Conservation (phyloP, 37 sponge, comb jelly and placozoan genomes). For the Spongia lamella region DNA sequence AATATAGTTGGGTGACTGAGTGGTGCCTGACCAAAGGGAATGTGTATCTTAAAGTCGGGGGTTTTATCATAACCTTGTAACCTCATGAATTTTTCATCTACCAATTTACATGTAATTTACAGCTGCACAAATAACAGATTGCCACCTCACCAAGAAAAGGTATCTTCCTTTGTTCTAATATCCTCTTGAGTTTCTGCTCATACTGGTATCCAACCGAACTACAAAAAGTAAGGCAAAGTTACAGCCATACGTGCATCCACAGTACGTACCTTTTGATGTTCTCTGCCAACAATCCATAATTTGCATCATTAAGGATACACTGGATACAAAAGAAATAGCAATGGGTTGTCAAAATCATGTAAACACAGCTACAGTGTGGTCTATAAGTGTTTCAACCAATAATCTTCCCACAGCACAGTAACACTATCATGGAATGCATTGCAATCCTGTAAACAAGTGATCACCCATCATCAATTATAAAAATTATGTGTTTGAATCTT, state of each 20-base stretch:
- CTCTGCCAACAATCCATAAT: constrained; percentile 81
- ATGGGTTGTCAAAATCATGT: background rate
- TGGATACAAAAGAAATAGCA: constrained; percentile 5
- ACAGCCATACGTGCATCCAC: too few relatives aligned
- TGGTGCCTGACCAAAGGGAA: constrained; percentile 50
- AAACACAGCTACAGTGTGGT: constrained; percentile 3
- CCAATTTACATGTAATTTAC: background rate
- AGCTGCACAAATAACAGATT: constrained; percentile 1
- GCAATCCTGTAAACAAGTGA: too few relatives aligned
- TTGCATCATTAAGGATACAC: constrained; percentile 67
- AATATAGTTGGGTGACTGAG: background rate
- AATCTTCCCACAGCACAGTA: background rate
- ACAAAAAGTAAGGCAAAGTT: too few relatives aligned
- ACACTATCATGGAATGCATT: background rate
- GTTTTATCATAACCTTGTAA: constrained; percentile 85
- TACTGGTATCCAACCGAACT: constrained; percentile 82
- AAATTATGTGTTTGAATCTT: background rate
- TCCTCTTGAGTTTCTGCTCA: constrained; percentile 61
- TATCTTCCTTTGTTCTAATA: constrained; percentile 39
- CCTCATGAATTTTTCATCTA: constrained; percentile 70
- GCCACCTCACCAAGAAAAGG: constrained; percentile 52
- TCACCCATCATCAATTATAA: too few relatives aligned
- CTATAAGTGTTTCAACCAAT: background rate
- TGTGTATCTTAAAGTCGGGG: constrained; percentile 81
- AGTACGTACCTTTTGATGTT: constrained; percentile 77